Evolutionary conservation across 2,113 vertebrate species (phyloP), one percentile per base, ranked within the genome.

Genomic region (Sialia sialis): DNA sequence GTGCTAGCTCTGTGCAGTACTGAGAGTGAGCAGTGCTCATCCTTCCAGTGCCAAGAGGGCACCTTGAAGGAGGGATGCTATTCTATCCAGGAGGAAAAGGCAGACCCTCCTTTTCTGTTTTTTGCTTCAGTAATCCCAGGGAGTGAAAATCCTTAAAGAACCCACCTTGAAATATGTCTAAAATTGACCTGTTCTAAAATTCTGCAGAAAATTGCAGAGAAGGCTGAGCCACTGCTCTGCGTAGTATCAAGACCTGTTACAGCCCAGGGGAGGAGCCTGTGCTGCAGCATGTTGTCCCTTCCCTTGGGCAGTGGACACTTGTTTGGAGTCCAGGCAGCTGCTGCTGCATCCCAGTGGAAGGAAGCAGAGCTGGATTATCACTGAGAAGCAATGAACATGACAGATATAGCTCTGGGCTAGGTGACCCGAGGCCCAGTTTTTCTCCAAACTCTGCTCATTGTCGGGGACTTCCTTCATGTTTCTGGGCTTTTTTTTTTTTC

Each of bases 1-100:
- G 13, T 44, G 66, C 54, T 32, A 12, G 21, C 43, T 44, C 66
- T 67, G 32, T 41, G n/a, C 29, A 4, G 38, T 20, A 17, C 27
- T 29, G 48, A 80, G 32, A 11, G n/a, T 34, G 48, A 80, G 51
- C 2, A 2, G 32, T 34, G 11, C 38, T 88, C 0, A 0, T n/a
- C 21, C 19, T 64, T 29, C 17, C 36, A 17, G 21, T 36, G 34
- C 39, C 10, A 21, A 21, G 62, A 67, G 48, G 66, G 16, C 48
- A 23, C 41, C 27, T 32, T 72, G 64, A 49, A 56, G 46, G 34
- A 75, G 17, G 0, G 14, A n/a, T 68, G 49, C 36, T 17, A 0
- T 75, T 77, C 26, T 38, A 27, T 46, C 34, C 0, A 1, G 2
- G 27, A 46, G 26, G 60, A 74, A 43, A 39, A 87, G 36, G 36